Percentiles rank a stretch among this genome's conserved stretches.
These are phyloP conservation scores for Zoanthus gigantus DNA, from an alignment of 92 coral and sea anemone species.

Conservation along the genomic window DNA sequence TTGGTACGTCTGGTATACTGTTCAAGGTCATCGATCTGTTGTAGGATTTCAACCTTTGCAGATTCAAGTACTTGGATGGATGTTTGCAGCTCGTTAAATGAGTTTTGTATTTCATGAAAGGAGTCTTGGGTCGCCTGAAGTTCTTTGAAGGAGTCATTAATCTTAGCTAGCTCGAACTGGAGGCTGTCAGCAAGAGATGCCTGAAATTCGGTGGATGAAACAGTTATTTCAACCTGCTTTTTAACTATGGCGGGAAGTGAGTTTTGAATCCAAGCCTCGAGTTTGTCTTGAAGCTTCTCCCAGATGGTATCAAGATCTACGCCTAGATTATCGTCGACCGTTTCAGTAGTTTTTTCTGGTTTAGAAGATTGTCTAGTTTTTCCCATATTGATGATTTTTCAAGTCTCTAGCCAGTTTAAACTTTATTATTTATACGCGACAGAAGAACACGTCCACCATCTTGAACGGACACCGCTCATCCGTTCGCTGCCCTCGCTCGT, in stretches of 20 bases:
- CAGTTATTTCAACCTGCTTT: not conserved
- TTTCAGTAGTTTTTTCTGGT: not conserved
- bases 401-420: slow-evolving; percentile 1
- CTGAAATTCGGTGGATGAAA: slow-evolving; percentile 10
- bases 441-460: slow-evolving; percentile 9
- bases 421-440: not conserved
- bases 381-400: not conserved
- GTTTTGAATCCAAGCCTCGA: not conserved
- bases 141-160: slow-evolving; percentile 1
- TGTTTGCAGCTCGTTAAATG: not conserved
- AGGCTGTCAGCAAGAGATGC: slow-evolving; percentile 16
- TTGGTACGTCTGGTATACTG: slow-evolving; percentile 33
- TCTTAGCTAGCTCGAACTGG: slow-evolving; percentile 9
- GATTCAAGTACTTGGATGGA: not conserved
- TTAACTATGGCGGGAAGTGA: slow-evolving; percentile 15
- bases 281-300: not conserved
- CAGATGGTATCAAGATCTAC: not conserved
- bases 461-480: not conserved
- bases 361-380: not conserved
- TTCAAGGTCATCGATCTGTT: too few relatives aligned
- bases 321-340: not conserved
- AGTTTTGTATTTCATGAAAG: not conserved
- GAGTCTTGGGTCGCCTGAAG: slow-evolving; percentile 3
- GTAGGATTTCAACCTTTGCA: too few relatives aligned
- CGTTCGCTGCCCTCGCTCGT: too few relatives aligned